phyloP scores from a whole-genome alignment of 1,140 invertebrate species.

The Trichonephila clavata region DNA sequence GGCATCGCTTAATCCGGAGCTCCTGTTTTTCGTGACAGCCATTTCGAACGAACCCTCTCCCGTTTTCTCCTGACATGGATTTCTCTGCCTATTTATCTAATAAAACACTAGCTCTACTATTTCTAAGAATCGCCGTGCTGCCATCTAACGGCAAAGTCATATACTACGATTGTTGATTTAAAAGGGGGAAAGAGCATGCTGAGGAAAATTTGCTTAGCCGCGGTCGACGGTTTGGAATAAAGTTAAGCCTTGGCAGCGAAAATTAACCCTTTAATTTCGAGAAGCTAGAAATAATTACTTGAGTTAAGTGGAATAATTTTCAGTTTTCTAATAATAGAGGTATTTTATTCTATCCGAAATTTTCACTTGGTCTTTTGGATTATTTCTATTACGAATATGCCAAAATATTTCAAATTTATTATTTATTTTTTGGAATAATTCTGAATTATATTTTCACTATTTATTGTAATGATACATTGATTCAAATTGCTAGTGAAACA shows the following conservation, averaged over 20 bases:
- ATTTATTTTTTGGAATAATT: too few species aligned
- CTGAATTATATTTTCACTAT: too few species aligned
- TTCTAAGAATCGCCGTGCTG: slow-evolving; percentile 19
- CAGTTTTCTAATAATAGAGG: too few species aligned
- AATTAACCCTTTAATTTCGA: too few species aligned
- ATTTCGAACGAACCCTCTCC: slow-evolving; percentile 60
- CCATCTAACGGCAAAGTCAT: slow-evolving; percentile 2
- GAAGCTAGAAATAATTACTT: too few species aligned
- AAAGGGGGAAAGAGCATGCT: neutral
- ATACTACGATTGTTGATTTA: neutral
- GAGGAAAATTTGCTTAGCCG: neutral
- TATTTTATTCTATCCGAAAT: too few species aligned
- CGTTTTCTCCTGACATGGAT: slow-evolving; percentile 50
- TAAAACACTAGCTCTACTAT: neutral
- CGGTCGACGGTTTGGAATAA: neutral
- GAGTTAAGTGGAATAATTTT: too few species aligned
- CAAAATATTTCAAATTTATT: too few species aligned
- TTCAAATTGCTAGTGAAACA: too few species aligned
- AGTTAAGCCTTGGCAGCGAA: neutral
- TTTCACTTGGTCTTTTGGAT: too few species aligned
- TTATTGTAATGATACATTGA: too few species aligned
- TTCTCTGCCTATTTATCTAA: slow-evolving; percentile 68
- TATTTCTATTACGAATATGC: too few species aligned
- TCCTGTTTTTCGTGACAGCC: slow-evolving; percentile 74
- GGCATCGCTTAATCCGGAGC: slow-evolving; percentile 69